Evolutionary conservation across 2,888 invertebrate genomes (phyloP).

Genomic region (Odontothrips loti): DNA sequence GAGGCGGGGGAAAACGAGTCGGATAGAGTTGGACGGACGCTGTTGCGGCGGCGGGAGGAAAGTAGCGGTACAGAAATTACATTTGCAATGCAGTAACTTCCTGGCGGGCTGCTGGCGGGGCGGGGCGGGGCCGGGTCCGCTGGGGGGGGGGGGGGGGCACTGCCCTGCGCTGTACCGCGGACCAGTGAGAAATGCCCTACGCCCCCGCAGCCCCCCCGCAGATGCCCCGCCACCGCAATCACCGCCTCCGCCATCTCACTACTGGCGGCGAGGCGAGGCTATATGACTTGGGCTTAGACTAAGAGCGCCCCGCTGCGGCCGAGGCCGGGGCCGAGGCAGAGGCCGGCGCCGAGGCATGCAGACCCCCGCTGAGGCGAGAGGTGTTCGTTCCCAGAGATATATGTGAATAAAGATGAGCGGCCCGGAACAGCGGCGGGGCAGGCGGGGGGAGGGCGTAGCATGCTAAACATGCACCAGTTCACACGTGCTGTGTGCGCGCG

Average conservation of each 20-base stretch:
- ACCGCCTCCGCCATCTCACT: no score
- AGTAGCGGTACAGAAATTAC: slow-evolving; percentile 19
- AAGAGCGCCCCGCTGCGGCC: not conserved
- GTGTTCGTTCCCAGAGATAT: no score
- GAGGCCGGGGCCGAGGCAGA: not conserved
- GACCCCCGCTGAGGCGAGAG: no score
- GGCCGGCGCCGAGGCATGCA: no score
- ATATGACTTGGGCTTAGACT: not conserved
- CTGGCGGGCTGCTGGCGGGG: not conserved
- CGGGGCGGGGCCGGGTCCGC: not conserved
- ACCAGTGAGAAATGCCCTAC: slow-evolving; percentile 6
- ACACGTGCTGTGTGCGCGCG: not conserved
- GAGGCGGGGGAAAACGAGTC: not conserved
- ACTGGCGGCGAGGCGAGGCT: no score
- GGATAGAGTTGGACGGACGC: not conserved
- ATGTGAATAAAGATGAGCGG: not conserved
- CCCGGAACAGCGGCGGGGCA: no score
- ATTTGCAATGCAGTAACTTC: slow-evolving; percentile 10
- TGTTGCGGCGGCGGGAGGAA: not conserved
- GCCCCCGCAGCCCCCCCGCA: not conserved
- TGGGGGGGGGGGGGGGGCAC: no score
- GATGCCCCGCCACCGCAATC: no score
- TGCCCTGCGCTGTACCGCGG: not conserved
- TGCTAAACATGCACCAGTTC: not conserved
- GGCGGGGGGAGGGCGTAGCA: not conserved